These are phyloP conservation scores for Gandaritis pyraliata DNA, from an alignment of 2,888 invertebrate genomes.

Conservation along the genomic window DNA sequence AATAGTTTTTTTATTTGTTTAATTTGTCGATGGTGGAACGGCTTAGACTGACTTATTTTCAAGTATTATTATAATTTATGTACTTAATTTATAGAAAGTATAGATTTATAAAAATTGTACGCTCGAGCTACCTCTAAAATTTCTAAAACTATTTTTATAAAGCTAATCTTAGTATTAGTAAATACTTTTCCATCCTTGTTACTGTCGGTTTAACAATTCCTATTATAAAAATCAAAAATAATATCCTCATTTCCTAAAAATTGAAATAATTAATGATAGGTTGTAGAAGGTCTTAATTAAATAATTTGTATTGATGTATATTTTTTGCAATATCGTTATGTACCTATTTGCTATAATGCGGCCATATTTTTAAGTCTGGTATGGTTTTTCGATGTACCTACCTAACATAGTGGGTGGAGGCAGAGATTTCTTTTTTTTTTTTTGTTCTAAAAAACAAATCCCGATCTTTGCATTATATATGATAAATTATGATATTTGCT, in stretches of 20 bases:
- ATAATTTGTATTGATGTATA: slow-evolving; percentile 55
- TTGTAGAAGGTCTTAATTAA: slow-evolving; percentile 31
- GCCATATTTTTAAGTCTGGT: slow-evolving; percentile 69
- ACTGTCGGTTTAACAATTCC: slow-evolving; percentile 47
- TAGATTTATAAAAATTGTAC: slow-evolving; percentile 53
- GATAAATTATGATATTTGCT: neutral
- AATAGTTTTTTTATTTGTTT: no score
- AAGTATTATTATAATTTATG: slow-evolving; percentile 53
- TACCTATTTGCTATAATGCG: slow-evolving; percentile 59
- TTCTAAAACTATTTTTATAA: slow-evolving; percentile 79
- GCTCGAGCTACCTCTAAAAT: slow-evolving; percentile 78
- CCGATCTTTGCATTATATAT: neutral
- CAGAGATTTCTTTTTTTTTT: slow-evolving; percentile 41
- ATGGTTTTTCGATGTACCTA: slow-evolving; percentile 59
- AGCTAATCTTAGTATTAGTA: slow-evolving; percentile 65
- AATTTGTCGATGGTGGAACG: slow-evolving; percentile 7
- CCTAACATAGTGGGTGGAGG: slow-evolving; percentile 50
- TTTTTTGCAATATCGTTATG: slow-evolving; percentile 75
- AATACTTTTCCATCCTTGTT: slow-evolving; percentile 56
- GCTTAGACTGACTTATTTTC: slow-evolving; percentile 43
- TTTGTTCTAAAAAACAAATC: neutral
- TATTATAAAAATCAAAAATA: slow-evolving; percentile 19
- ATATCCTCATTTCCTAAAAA: slow-evolving; percentile 29
- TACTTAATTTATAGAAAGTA: slow-evolving; percentile 57
- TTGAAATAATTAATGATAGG: slow-evolving; percentile 33